Evolutionary conservation across 2,113 vertebrate genomes (phyloP).

Genomic region (Pseudopodoces humilis): DNA sequence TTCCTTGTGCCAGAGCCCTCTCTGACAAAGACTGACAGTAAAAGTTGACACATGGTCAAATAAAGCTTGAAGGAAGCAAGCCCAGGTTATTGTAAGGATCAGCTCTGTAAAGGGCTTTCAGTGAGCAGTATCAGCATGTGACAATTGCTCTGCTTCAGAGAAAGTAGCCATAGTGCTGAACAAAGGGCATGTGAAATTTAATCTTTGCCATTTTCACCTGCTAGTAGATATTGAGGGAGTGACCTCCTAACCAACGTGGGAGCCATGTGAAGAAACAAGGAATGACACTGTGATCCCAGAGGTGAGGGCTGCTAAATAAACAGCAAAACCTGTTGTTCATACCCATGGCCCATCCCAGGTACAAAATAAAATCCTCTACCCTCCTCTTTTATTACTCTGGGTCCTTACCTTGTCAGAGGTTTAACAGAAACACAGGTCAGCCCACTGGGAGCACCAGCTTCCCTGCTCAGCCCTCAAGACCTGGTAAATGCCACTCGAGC

Average conservation of each 20-base stretch:
- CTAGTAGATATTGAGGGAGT: not conserved
- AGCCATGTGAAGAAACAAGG: not conserved
- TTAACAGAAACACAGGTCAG: not conserved
- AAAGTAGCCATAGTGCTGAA: not conserved
- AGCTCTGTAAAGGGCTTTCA: not conserved
- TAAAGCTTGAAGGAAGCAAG: not conserved
- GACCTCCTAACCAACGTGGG: not conserved
- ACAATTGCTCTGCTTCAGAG: not conserved
- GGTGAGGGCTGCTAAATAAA: not conserved
- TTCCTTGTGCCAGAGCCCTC: not conserved
- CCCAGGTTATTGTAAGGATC: not conserved
- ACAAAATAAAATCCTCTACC: not conserved
- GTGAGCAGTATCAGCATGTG: not conserved
- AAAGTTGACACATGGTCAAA: not conserved
- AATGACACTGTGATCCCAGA: not conserved
- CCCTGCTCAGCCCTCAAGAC: not conserved
- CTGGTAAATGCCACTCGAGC: not conserved
- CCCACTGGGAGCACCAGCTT: not conserved
- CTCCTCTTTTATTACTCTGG: not conserved
- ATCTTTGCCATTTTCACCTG: not conserved
- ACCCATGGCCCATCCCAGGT: not conserved
- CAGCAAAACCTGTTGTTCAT: not conserved
- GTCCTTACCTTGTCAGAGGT: not conserved
- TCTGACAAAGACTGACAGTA: not conserved
- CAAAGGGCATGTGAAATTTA: not conserved